A percentile compares a stretch with the other conserved stretches of the same genome.
Conservation (phyloP, 2,797 vertebrate genomes). For the Poliocrania exsul region DNA sequence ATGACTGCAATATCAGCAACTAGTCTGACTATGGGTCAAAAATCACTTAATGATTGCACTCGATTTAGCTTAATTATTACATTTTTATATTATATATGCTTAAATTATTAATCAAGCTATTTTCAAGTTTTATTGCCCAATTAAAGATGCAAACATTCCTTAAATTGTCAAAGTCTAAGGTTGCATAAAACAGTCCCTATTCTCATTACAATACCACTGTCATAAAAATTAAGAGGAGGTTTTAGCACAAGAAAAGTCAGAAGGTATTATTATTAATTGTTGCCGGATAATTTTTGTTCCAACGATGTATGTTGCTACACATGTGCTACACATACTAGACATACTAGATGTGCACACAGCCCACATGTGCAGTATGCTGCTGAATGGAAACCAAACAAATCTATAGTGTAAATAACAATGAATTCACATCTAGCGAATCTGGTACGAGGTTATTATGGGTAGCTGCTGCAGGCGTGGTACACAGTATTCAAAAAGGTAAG, state of each 20-base stretch:
- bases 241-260: not conserved
- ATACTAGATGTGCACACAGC: not conserved
- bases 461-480: not conserved
- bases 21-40: not conserved
- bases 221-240: not conserved
- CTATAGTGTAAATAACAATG: not conserved
- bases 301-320: accelerated
- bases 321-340: too few species aligned
- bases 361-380: not conserved
- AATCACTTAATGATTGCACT: not conserved
- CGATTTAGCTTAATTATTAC: not conserved
- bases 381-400: not conserved
- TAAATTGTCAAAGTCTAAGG: not conserved
- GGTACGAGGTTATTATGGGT: not conserved
- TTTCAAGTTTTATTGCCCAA: not conserved
- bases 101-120: not conserved
- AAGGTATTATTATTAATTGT: not conserved
- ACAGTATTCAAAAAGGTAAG: not conserved
- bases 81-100: not conserved
- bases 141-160: not conserved
- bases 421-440: not conserved
- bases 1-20: not conserved
- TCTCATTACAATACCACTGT: not conserved
- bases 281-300: not conserved
- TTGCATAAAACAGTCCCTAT: not conserved